Percentiles rank a stretch among this genome's conserved stretches.
Evolutionary conservation across 2,113 vertebrate species (phyloP).

Genomic region (Corythornis madagascariensis): DNA sequence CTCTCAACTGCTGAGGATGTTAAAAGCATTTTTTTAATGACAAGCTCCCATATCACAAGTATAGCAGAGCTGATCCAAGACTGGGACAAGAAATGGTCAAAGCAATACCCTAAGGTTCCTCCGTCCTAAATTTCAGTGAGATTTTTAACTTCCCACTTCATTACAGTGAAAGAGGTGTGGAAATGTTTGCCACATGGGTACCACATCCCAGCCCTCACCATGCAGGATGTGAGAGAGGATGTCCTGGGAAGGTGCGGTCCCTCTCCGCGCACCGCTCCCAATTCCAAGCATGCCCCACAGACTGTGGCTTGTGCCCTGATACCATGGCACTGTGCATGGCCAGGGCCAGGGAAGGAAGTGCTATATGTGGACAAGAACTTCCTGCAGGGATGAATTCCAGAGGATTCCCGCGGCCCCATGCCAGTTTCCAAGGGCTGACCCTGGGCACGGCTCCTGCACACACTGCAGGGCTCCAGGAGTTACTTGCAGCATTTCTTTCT

Average conservation of each 20-base stretch:
- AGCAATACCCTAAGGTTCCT: not conserved
- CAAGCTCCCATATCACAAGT: not conserved
- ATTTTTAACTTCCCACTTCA: not conserved
- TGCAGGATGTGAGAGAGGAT: not conserved
- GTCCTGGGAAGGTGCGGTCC: not conserved
- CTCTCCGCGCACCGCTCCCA: not conserved
- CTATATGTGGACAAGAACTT: not conserved
- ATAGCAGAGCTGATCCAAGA: not conserved
- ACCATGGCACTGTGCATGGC: rapidly evolving
- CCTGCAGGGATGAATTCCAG: not conserved
- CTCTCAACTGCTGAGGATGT: not conserved
- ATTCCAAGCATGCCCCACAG: rapidly evolving
- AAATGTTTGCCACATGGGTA: not conserved
- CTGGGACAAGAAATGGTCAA: not conserved
- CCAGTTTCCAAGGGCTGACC: not conserved
- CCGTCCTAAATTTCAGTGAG: not conserved
- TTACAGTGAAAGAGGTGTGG: not conserved
- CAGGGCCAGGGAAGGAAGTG: not conserved
- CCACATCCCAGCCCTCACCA: not conserved
- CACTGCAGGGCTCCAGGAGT: not conserved
- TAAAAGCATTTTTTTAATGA: not conserved
- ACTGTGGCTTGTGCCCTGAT: not conserved
- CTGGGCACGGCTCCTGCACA: not conserved
- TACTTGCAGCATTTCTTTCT: not conserved
- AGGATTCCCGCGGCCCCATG: not conserved